Evolutionary conservation across 2,888 invertebrate species (phyloP), one percentile per base, ranked within the genome.

Genomic region (Chorisops tibialis): DNA sequence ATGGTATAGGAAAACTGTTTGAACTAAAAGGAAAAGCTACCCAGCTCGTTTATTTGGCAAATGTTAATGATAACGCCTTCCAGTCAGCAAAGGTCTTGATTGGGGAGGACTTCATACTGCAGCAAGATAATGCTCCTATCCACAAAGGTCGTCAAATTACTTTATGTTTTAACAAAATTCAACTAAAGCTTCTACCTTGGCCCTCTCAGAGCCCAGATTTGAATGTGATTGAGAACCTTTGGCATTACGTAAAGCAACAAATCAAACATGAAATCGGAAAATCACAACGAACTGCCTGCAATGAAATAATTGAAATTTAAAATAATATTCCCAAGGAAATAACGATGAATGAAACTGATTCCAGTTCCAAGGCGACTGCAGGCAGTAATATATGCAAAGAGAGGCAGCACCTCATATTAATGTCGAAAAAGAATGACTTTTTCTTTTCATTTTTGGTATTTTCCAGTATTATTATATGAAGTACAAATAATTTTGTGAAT

Each of bases 351-450:
- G 19, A 5, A 24, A 7, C 61, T 16, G 59, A 61, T 49, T 65
- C 58, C n/a, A 24, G 24, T 7, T 24, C 24, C 24, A 24, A 24
- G 50, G 21, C 45, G 64, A 18, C 37, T 62, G 35, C 59, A 64
- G 54, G 59, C 63, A 52, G 65, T 63, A 14, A 61, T 61, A 35
- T 22, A 61, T 18, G 58, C 59, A 48, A 65, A 63, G 48, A 61
- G 63, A 24, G 54, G 38, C 39, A 35, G 48, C 11, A n/a, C n/a
- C n/a, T n/a, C n/a, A n/a, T n/a, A n/a, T n/a, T n/a, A n/a, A n/a
- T n/a, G n/a, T n/a, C 24, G 24, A 7, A 24, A 24, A 24, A 24
- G 19, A 39, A 39, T 22, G 22, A 54, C 38, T 5, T 54, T 54
- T 54, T 39, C 22, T 24, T 24, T 24, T 30, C 30, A 49, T 49